phyloP scores from a whole-genome alignment of 2,888 invertebrate genomes.

The Hirtodrosophila confusa region DNA sequence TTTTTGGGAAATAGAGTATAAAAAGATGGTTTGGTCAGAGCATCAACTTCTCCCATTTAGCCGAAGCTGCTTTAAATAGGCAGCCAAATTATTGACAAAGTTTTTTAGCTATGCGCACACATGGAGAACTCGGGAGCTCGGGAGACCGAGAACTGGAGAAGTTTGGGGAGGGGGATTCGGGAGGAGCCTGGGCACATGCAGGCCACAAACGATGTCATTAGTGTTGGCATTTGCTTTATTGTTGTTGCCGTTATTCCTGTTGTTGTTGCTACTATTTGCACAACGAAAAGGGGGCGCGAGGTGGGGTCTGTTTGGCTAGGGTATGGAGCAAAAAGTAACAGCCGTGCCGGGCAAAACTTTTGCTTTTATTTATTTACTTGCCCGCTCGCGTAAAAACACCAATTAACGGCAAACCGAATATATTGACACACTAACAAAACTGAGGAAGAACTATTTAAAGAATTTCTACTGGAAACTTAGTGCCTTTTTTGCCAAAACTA shows the following conservation, averaged over 20 bases:
- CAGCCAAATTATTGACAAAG: slow-evolving; percentile 71
- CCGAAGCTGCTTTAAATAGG: slow-evolving; percentile 68
- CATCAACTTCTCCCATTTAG: slow-evolving; percentile 46
- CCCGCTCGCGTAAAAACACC: slow-evolving; percentile 34
- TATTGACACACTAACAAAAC: slow-evolving; percentile 20
- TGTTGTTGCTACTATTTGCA: slow-evolving; percentile 50
- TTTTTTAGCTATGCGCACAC: slow-evolving; percentile 45
- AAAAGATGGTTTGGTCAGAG: slow-evolving; percentile 8
- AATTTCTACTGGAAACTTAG: no score
- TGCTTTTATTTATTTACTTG: slow-evolving; percentile 74
- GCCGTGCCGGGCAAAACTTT: slow-evolving; percentile 58
- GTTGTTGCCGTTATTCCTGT: slow-evolving; percentile 12
- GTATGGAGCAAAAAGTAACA: slow-evolving; percentile 54
- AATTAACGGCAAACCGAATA: slow-evolving; percentile 34
- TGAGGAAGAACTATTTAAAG: neutral
- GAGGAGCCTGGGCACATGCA: slow-evolving; percentile 36
- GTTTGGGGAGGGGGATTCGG: neutral
- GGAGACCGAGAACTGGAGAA: neutral
- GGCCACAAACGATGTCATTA: slow-evolving; percentile 75
- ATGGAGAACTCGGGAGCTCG: slow-evolving; percentile 11
- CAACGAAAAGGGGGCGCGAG: slow-evolving; percentile 17
- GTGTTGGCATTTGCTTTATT: slow-evolving; percentile 57
- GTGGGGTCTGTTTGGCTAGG: neutral
- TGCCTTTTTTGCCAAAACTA: neutral
- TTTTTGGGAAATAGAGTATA: slow-evolving; percentile 2